Evolutionary conservation across 2,797 vertebrate species (phyloP), one percentile per base, ranked within the genome.

Genomic region (Miichthys miiuy): DNA sequence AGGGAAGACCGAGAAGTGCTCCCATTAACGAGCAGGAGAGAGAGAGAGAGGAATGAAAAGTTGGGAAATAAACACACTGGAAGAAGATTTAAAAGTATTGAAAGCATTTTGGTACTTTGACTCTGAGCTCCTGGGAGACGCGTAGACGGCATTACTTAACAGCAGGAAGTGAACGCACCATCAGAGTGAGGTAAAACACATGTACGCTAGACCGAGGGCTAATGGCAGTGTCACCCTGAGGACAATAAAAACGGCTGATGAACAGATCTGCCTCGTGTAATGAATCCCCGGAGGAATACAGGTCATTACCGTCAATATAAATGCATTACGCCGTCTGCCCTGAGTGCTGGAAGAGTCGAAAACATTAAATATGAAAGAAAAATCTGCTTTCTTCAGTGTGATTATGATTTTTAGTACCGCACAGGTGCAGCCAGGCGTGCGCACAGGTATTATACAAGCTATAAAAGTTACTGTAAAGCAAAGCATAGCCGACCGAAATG

Each of bases 61-160:
- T 76, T 74, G 46, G 48, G 46, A 77, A 73, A 71, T 27, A 48
- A 67, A 82, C 57, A 64, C 48, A 47, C 75, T 25, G 41, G 55
- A 61, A 54, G 77, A 56, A 68, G 68, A 79, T 58, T 38, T 38
- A 25, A 51, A 80, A 82, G 42, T 51, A 51, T 72, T 75, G 30
- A 83, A 84, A 82, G 68, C 80, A 50, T 86, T 82, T 79, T 46
- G 61, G 27, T 73, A 16, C 20, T 72, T 88, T 84, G 79, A n/a
- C 54, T 73, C 51, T 9, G 63, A 58, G 56, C 62, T 68, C 82
- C 48, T 80, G 20, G 13, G 79, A 77, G 81, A 66, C 34, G 3
- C 1, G 17, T 0, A 38, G 66, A 56, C 51, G 3, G 23, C 27
- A 44, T 77, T 57, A 60, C 41, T 73, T 75, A 71, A 73, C 41